These are phyloP conservation scores for Acanthosepion pharaonis DNA, from an alignment of 2,888 invertebrate species.

Conservation along the genomic window DNA sequence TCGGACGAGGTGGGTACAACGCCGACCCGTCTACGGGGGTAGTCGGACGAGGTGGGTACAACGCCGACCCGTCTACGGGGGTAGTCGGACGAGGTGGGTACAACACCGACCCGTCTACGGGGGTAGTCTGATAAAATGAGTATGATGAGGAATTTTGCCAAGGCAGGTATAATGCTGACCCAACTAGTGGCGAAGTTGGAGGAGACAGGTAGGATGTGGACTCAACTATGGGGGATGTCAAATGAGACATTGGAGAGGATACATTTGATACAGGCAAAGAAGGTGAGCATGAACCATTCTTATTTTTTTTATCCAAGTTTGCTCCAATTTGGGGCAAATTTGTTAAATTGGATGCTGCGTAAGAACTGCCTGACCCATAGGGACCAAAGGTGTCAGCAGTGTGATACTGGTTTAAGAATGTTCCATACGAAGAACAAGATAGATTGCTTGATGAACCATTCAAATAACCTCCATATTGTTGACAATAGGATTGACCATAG, in stretches of 20 bases:
- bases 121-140: neutral
- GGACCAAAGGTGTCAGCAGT: neutral
- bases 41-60: too few relatives aligned
- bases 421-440: neutral
- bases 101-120: neutral
- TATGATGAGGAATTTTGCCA: too few relatives aligned
- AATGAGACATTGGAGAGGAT: too few relatives aligned
- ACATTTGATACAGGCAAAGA: too few relatives aligned
- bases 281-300: neutral
- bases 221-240: neutral
- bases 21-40: too few relatives aligned
- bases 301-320: neutral
- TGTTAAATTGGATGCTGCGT: neutral
- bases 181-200: neutral
- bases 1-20: too few relatives aligned
- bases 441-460: neutral
- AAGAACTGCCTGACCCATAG: neutral
- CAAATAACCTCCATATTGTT: neutral
- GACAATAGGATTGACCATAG: neutral
- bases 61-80: too few relatives aligned
- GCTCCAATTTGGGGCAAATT: neutral
- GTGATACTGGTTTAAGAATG: neutral
- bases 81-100: too few relatives aligned
- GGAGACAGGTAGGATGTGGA: neutral
- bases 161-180: neutral